Base-by-base conservation (phyloP, 1,140 invertebrate genomes). In the Atta texana region DNA sequence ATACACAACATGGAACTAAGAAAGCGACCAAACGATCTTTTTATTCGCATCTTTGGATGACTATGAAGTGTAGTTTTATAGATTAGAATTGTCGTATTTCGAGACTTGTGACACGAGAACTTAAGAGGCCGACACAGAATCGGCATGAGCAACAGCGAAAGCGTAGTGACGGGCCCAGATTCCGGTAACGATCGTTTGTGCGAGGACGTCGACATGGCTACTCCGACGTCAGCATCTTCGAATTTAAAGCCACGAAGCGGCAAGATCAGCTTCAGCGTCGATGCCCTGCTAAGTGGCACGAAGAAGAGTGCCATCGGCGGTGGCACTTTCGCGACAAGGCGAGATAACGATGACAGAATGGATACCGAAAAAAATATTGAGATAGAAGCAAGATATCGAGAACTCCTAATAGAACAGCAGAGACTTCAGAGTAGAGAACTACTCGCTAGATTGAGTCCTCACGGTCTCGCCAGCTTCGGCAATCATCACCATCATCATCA, bases 241-340 rank as follows among this genome's bases (percentile, higher is more conserved):
- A 94, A 93, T 57, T 82, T 95, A 61, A 95, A 95, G 72, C 94
- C 94, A 18, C 93, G 94, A 28, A 94, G 93, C 77, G 94, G 94
- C 39, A 95, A 95, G 76, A 95, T 95, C 87, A 95, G 94, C 89
- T 95, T 95, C 84, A 95, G 95, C 91, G 95, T 95, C 53, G 95
- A 95, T 82, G 77, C 94, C 51, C 85, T 95, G 74, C 90, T 95
- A 16, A 95, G 95, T 88, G 92, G 94, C 69, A 95, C 94, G 86
- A 94, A 93, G 87, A 94, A 94, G 81, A 85, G 71, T 63, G 86
- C 71, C 68, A 89, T 85, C 14, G 31, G 16, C 68, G 71, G 76
- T 68, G 85, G 72, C 59, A 77, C 66, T 7, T 87, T 85, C 44
- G 81, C 90, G 69, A 51, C 77, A 10, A 90, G 91, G 14, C 89